Percentiles rank a stretch among this genome's conserved stretches.
These are phyloP conservation scores for Apostichopus californicus DNA, from an alignment of 35 echinoderm and acorn worm species.

Conservation along the genomic window DNA sequence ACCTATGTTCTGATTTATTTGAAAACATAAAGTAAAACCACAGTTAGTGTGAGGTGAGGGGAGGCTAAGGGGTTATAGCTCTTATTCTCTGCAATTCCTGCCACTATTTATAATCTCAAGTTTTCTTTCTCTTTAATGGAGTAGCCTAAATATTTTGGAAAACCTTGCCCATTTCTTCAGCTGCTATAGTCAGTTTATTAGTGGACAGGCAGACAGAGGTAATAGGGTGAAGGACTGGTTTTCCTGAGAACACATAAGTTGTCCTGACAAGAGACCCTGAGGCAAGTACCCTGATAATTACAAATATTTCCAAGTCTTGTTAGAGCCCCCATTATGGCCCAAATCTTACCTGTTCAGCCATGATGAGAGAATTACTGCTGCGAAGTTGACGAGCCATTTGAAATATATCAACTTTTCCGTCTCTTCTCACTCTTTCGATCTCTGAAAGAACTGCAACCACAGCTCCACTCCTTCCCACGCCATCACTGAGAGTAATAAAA, in stretches of 20 bases:
- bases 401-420: background rate
- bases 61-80: background rate
- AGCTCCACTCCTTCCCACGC: conserved; percentile 14
- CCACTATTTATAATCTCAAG: too few species aligned
- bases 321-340: background rate
- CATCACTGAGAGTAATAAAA: background rate
- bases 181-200: too few species aligned
- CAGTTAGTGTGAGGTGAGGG: background rate
- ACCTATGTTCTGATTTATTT: background rate
- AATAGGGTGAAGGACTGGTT: too few species aligned
- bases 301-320: background rate
- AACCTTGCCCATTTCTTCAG: too few species aligned
- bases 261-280: background rate
- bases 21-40: background rate
- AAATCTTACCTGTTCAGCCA: background rate
- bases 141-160: too few species aligned
- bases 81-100: too few species aligned
- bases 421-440: conserved; percentile 1
- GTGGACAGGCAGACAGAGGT: too few species aligned
- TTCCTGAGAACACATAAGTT: too few species aligned
- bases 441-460: background rate
- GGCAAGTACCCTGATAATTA: background rate
- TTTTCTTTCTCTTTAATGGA: too few species aligned
- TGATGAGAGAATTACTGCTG: background rate
- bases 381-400: background rate